Conservation (phyloP, 1,140 invertebrate genomes). For the Leptinotarsa lineolata region DNA sequence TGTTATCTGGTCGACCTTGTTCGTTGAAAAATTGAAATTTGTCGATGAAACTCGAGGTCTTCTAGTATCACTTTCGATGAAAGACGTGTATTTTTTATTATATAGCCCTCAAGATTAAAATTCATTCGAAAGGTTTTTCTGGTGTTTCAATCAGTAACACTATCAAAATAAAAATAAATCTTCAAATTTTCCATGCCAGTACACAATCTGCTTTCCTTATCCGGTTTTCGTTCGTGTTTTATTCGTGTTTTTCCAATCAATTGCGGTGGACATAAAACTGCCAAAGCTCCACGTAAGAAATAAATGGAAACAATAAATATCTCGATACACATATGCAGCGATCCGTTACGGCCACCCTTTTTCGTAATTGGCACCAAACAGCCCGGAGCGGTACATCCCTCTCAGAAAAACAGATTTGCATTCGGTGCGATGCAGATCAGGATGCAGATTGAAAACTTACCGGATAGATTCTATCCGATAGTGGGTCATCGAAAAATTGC, state of each 20-base stretch:
- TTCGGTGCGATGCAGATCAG: background rate
- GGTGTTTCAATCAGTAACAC: no score
- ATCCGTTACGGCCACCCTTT: conserved; percentile 15
- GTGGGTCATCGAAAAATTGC: no score
- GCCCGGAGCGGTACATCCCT: background rate
- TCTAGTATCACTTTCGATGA: no score
- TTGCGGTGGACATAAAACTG: conserved; percentile 11
- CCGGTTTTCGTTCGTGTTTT: background rate
- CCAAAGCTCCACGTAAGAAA: conserved; percentile 13
- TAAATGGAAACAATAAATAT: conserved; percentile 22
- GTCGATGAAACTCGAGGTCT: no score
- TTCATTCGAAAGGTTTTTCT: no score
- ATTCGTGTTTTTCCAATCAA: background rate
- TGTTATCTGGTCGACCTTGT: no score
- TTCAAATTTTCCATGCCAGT: no score
- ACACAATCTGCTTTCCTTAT: background rate
- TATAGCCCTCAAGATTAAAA: no score
- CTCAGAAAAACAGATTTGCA: background rate
- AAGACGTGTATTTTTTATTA: no score
- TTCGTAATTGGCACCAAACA: conserved; percentile 15
- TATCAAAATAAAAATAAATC: no score
- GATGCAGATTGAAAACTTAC: background rate
- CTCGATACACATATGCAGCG: conserved; percentile 16
- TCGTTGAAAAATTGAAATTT: no score
- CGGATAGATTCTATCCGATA: no score